Evolutionary conservation across 2,113 vertebrate genomes (phyloP).

Genomic region (Speoplatyrhinus poulsoni): DNA sequence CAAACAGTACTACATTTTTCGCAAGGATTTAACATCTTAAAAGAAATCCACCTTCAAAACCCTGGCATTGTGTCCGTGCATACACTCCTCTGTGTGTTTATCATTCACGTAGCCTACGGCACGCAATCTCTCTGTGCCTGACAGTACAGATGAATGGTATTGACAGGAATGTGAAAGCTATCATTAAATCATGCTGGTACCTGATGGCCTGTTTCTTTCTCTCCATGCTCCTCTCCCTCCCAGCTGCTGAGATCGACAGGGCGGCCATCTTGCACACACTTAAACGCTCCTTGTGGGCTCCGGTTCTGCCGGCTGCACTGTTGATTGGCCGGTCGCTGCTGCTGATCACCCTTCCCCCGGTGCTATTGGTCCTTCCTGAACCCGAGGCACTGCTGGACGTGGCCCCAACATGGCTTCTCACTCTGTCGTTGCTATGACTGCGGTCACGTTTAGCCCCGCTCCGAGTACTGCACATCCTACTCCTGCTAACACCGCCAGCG

Average conservation of each 20-base stretch:
- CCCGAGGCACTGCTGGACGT: conserved; percentile 14
- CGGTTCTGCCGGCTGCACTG: conserved; percentile 29
- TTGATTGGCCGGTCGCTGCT: conserved; percentile 44
- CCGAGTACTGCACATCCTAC: background rate
- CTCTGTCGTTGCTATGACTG: background rate
- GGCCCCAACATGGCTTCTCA: background rate
- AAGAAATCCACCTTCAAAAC: too few species aligned
- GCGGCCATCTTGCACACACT: conserved; percentile 64
- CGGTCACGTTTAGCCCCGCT: conserved; percentile 2
- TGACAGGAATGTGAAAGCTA: background rate
- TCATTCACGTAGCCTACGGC: too few species aligned
- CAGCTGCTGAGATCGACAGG: conserved; percentile 44
- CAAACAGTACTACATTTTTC: too few species aligned
- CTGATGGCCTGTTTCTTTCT: background rate
- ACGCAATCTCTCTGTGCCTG: too few species aligned
- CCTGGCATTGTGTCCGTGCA: too few species aligned
- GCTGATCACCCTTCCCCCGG: conserved; percentile 33
- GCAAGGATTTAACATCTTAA: too few species aligned
- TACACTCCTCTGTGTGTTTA: too few species aligned
- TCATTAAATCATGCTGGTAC: conserved; percentile 5
- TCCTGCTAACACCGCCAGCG: background rate
- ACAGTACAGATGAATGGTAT: too few species aligned
- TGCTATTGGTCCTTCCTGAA: conserved; percentile 19
- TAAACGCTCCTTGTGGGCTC: conserved; percentile 47
- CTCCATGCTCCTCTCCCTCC: conserved; percentile 37